These are phyloP conservation scores for Calvadosia cruxmelitensis DNA, from an alignment of 30 jellyfish, hydroid and myxozoan genomes.

Conservation along the genomic window DNA sequence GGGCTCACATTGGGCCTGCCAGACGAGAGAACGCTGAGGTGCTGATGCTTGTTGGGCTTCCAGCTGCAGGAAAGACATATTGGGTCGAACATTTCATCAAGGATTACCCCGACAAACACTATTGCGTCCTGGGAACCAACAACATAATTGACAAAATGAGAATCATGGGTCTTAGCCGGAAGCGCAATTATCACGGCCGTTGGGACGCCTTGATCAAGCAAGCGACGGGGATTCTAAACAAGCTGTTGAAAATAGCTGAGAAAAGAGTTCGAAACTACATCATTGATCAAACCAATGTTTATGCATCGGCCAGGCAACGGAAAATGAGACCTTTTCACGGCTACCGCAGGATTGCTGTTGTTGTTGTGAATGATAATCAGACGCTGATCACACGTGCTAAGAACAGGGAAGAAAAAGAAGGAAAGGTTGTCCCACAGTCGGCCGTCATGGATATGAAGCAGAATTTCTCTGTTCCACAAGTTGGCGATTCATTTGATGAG, in stretches of 20 bases:
- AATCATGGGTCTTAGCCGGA: constrained; percentile 54
- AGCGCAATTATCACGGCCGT: constrained; percentile 90
- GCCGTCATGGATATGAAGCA: constrained; percentile 96
- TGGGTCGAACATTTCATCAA: constrained; percentile 85
- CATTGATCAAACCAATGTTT: constrained; percentile 93
- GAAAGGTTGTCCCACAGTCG: constrained; percentile 71
- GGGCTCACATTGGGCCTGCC: constrained; percentile 71
- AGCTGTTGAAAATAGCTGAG: constrained; percentile 69
- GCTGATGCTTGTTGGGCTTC: constrained; percentile 96
- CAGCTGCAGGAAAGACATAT: constrained; percentile 83
- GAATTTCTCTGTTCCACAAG: constrained; percentile 82
- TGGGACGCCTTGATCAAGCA: constrained; percentile 95
- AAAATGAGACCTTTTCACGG: constrained; percentile 77
- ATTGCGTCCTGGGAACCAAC: constrained; percentile 84
- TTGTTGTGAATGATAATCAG: constrained; percentile 46
- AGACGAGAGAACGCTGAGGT: constrained; percentile 76
- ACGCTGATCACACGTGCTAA: constrained; percentile 51
- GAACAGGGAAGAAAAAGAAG: constrained; percentile 69
- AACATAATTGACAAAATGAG: constrained; percentile 81
- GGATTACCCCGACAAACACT: constrained; percentile 64
- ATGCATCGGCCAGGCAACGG: constrained; percentile 82
- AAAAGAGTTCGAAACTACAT: constrained; percentile 67
- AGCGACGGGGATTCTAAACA: constrained; percentile 75
- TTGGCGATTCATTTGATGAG: constrained; percentile 89
- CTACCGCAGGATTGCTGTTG: constrained; percentile 81